Evolutionary conservation across 2,113 vertebrate species (phyloP).

Genomic region (Amia ocellicauda): DNA sequence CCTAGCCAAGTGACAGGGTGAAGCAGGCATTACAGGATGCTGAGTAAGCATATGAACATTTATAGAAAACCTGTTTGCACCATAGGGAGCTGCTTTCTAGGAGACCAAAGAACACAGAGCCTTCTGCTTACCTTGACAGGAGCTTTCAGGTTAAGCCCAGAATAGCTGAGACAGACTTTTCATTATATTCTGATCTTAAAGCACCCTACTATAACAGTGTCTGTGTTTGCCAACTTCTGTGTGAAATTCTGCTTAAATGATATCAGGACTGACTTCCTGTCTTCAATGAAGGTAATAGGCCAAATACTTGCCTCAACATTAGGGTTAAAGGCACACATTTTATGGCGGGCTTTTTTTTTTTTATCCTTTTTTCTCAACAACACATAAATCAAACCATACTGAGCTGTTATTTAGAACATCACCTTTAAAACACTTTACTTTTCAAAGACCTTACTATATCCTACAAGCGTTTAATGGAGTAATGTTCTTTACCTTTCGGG

Average conservation of each 20-base stretch:
- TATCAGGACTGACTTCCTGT: too few species aligned
- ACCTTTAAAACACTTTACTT: too few species aligned
- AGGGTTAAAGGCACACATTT: too few species aligned
- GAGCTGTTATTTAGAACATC: too few species aligned
- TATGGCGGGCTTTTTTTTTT: too few species aligned
- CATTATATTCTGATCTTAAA: too few species aligned
- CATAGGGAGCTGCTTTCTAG: not conserved
- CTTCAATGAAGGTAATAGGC: too few species aligned
- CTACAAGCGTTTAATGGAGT: constrained; percentile 35
- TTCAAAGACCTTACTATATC: not conserved
- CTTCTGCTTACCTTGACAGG: not conserved
- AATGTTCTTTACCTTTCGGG: constrained; percentile 24
- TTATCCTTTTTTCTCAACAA: too few species aligned
- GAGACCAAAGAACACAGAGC: not conserved
- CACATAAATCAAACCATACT: not conserved
- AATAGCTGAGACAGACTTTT: not conserved
- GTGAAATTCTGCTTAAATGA: too few species aligned
- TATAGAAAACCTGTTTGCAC: not conserved
- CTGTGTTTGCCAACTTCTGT: too few species aligned
- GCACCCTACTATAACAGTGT: constrained; percentile 1
- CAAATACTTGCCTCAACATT: too few species aligned
- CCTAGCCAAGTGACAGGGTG: not conserved
- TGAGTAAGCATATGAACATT: constrained; percentile 1
- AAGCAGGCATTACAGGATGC: not conserved
- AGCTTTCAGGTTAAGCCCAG: not conserved